These are phyloP conservation scores for Geotrypetes seraphini DNA, from an alignment of 2,797 vertebrate genomes.

Conservation along the genomic window DNA sequence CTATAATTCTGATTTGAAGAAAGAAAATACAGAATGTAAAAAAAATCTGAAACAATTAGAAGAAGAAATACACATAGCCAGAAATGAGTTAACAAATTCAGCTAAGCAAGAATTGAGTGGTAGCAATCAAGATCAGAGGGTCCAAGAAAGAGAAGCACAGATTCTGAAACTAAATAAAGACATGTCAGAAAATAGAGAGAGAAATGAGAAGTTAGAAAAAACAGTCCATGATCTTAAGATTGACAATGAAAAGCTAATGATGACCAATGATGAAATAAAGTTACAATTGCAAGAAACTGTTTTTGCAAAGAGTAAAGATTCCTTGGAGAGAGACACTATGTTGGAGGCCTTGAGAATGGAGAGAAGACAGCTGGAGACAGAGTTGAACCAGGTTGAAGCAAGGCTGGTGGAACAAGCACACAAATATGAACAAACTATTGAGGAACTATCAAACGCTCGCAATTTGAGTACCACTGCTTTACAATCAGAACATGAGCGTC, in stretches of 20 bases:
- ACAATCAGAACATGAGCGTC: constrained; percentile 68
- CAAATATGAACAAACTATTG: constrained; percentile 71
- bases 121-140: constrained; percentile 21
- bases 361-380: constrained; percentile 66
- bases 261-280: constrained; percentile 46
- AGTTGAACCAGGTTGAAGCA: constrained; percentile 60
- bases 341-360: constrained; percentile 75
- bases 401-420: constrained; percentile 56
- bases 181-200: constrained; percentile 53
- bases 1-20: constrained; percentile 41
- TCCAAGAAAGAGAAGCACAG: constrained; percentile 58
- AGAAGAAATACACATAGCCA: constrained; percentile 46
- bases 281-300: constrained; percentile 59
- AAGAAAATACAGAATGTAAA: constrained; percentile 58
- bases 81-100: constrained; percentile 36
- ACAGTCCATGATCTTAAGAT: constrained; percentile 68
- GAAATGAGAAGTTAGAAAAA: constrained; percentile 58
- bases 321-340: constrained; percentile 67
- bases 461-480: constrained; percentile 66
- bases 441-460: constrained; percentile 60
- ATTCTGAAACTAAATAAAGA: constrained; percentile 55
- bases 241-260: constrained; percentile 65
- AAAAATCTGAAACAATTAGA: constrained; percentile 59
- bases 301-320: constrained; percentile 45
- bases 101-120: constrained; percentile 19